Base-by-base conservation (phyloP, 2,113 vertebrate species). In the Burhinus oedicnemus region DNA sequence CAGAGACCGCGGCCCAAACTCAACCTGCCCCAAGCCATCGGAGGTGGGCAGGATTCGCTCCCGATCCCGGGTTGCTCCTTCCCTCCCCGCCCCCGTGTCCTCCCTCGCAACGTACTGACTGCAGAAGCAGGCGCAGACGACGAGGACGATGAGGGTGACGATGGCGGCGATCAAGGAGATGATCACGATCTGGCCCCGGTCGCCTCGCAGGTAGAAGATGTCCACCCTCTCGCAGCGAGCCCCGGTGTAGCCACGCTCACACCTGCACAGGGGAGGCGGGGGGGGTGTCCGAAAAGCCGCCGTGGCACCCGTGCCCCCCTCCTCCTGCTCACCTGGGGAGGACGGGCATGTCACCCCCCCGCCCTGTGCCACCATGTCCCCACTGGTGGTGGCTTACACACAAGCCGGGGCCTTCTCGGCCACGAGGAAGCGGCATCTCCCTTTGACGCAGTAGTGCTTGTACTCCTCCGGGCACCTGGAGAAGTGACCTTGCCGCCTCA, bases 151-250 rank as follows among this genome's bases (percentile, higher is more conserved):
- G 87, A 97, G 96, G 55, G 69, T 34, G 68, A 87, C 83, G 8
- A 95, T 55, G 89, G 55, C 80, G 1, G 77, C 87, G 6, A 97
- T 93, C 69, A 96, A 42, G 55, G 95, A 97, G 91, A 97, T 96
- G 93, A 97, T 62, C n/a, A 97, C 47, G 1, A 97, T 97, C 89
- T 97, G 96, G 26, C 91, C 32, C 42, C 5, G 91, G 77, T 97
- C 95, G 0, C 95, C 96, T 45, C 96, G 69, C 91, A 97, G 89
- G 89, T 96, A 96, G 93, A 97, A 97, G 64, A 97, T 93, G 61
- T 97, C 96, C 80, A 97, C 94, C 13, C 52, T 90, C 87, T 97
- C 95, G 1, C 96, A 97, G 38, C 95, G 95, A 81, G 95, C 36
- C 12, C 96, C 96, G 1, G 81, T 97, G 96, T 97, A 97, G 77